These are phyloP conservation scores for Brachionus plicatilis DNA, from an alignment of 1,140 invertebrate species.

Conservation along the genomic window DNA sequence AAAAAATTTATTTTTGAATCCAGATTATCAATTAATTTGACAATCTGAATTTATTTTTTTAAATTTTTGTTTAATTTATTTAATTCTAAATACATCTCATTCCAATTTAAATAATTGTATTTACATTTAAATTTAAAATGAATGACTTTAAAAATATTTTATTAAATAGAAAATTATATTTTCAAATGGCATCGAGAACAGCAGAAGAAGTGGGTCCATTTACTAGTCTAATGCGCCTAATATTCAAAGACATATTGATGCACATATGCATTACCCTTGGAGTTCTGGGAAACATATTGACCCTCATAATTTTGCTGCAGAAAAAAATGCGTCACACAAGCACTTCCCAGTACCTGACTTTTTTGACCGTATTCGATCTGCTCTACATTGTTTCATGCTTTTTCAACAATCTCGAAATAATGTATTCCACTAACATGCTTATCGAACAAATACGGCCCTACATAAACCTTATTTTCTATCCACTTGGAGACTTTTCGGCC, in stretches of 20 bases:
- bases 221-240: slow-evolving; percentile 17
- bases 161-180: neutral
- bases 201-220: slow-evolving; percentile 28
- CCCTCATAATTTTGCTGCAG: neutral
- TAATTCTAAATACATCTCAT: too few species aligned
- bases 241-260: slow-evolving; percentile 20
- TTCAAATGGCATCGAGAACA: slow-evolving; percentile 19
- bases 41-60: too few species aligned
- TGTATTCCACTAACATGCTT: neutral
- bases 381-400: neutral
- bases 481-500: slow-evolving; percentile 17
- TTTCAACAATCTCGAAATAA: slow-evolving; percentile 1
- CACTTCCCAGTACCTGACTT: neutral
- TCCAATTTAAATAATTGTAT: too few species aligned
- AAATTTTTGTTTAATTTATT: too few species aligned
- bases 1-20: too few species aligned
- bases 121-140: too few species aligned
- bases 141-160: neutral
- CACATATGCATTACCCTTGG: slow-evolving; percentile 32
- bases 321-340: neutral
- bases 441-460: neutral
- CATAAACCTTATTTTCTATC: slow-evolving; percentile 14
- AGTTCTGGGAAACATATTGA: slow-evolving; percentile 13
- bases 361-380: slow-evolving; percentile 1
- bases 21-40: too few species aligned